Evolutionary conservation across 2,797 vertebrate genomes (phyloP).

Genomic region (Synanceia verrucosa): DNA sequence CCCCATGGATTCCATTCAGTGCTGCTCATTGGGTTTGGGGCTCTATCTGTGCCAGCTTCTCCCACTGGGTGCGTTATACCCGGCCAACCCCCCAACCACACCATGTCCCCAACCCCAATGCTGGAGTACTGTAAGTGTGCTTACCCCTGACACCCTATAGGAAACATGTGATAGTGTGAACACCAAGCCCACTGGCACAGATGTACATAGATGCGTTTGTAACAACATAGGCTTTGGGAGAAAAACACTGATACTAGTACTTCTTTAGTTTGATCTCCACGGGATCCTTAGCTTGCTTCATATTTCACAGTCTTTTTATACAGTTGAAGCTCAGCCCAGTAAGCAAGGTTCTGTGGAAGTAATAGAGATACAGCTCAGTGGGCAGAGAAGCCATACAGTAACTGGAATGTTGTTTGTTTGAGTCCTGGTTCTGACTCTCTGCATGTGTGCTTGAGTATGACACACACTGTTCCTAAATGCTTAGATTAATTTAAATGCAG

Average conservation of each 20-base stretch:
- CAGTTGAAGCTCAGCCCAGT: too few species aligned
- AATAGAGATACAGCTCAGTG: too few species aligned
- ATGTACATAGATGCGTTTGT: not conserved
- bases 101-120: not conserved
- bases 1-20: constrained; percentile 63
- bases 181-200: constrained; percentile 29
- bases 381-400: too few species aligned
- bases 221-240: not conserved
- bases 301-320: not conserved
- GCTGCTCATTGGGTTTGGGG: constrained; percentile 64
- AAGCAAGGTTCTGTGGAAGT: too few species aligned
- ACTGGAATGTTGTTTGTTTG: too few species aligned
- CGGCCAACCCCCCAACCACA: constrained; percentile 10
- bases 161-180: constrained; percentile 18
- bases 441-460: too few species aligned
- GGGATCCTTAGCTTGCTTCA: not conserved
- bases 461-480: too few species aligned
- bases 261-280: not conserved
- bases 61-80: constrained; percentile 63
- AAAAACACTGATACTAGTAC: not conserved
- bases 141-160: not conserved
- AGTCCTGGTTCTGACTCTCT: too few species aligned
- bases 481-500: too few species aligned
- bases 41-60: constrained; percentile 79
- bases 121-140: constrained; percentile 16